A percentile compares a stretch with the other conserved stretches of the same genome.
Conservation (phyloP, 2,888 invertebrate genomes). For the Endomychus coccineus region DNA sequence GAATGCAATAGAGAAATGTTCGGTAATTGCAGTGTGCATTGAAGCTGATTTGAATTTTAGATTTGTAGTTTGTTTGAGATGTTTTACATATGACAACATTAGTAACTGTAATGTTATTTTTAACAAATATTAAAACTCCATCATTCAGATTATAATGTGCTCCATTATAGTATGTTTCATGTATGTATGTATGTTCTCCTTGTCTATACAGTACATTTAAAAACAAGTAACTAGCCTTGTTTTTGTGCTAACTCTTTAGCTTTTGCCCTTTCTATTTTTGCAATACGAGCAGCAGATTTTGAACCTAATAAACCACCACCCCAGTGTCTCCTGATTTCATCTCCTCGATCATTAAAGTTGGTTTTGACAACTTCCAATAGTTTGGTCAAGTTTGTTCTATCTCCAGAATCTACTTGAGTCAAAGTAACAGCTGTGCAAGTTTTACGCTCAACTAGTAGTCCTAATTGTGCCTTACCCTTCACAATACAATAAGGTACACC, state of each 20-base stretch:
- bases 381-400: conserved; percentile 83
- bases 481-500: conserved; percentile 99
- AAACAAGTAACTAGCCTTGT: conserved; percentile 93
- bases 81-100: too few relatives aligned
- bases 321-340: conserved; percentile 97
- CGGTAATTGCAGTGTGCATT: too few relatives aligned
- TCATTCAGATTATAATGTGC: too few relatives aligned
- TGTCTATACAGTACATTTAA: conserved; percentile 99
- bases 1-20: too few relatives aligned
- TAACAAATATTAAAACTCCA: too few relatives aligned
- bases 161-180: too few relatives aligned
- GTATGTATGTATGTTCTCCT: too few relatives aligned
- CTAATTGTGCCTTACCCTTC: conserved; percentile 95
- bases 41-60: too few relatives aligned
- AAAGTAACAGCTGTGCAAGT: conserved; percentile 87
- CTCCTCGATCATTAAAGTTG: conserved; percentile 97
- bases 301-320: conserved; percentile 95
- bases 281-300: conserved; percentile 91
- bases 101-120: too few relatives aligned
- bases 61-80: too few relatives aligned
- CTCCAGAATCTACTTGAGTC: conserved; percentile 71
- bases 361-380: conserved; percentile 92
- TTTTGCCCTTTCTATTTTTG: conserved; percentile 95
- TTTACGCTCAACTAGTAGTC: conserved; percentile 91
- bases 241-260: conserved; percentile 93